Conservation (phyloP, 2,113 vertebrate genomes). For the Ciconia stormi region DNA sequence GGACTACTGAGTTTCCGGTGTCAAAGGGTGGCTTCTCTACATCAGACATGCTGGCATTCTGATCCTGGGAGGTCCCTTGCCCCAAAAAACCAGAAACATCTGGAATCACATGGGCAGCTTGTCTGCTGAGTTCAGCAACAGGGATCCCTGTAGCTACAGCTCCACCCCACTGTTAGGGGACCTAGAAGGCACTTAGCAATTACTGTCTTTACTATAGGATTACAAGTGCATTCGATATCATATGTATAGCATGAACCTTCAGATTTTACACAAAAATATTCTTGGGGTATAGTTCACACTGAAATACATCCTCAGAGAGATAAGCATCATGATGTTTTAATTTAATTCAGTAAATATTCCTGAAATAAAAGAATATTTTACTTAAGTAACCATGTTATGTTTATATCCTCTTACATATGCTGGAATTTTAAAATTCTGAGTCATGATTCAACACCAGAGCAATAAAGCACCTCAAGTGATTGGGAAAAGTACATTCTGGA, state of each 20-base stretch:
- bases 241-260: neutral
- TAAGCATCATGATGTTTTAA: conserved; percentile 20
- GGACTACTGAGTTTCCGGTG: conserved; percentile 45
- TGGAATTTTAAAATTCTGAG: conserved; percentile 21
- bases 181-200: conserved; percentile 26
- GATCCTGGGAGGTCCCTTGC: conserved; percentile 64
- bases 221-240: neutral
- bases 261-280: conserved; percentile 23
- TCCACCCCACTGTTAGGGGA: conserved; percentile 53
- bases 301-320: conserved; percentile 1
- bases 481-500: neutral
- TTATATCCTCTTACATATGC: conserved; percentile 9
- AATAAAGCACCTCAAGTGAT: neutral
- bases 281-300: neutral
- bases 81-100: conserved; percentile 59
- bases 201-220: conserved; percentile 20
- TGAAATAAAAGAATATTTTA: conserved; percentile 31
- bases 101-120: conserved; percentile 64
- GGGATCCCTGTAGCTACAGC: conserved; percentile 38
- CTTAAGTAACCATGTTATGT: conserved; percentile 16
- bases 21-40: conserved; percentile 41
- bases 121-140: conserved; percentile 72
- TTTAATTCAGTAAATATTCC: conserved; percentile 27
- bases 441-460: neutral
- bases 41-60: conserved; percentile 51